These are phyloP conservation scores for Chaitophorus viminalis DNA, from an alignment of 2,888 invertebrate genomes.

Conservation along the genomic window DNA sequence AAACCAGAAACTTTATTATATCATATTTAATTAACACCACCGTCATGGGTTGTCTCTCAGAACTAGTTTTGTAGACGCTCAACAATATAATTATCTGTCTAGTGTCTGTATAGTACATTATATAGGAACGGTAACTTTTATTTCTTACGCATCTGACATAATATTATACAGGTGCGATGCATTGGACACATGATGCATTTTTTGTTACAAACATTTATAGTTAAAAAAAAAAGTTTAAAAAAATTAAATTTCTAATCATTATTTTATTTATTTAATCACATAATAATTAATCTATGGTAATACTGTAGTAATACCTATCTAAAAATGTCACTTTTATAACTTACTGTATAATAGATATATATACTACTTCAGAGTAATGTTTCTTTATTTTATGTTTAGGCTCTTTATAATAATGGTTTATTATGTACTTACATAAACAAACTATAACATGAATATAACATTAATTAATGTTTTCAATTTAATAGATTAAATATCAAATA, in stretches of 20 bases:
- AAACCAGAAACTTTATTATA: conserved; percentile 24
- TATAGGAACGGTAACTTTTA: not conserved
- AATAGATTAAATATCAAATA: not conserved
- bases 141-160: not conserved
- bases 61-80: not conserved
- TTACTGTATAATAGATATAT: too few species aligned
- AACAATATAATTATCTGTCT: not conserved
- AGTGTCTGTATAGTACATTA: not conserved
- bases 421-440: not conserved
- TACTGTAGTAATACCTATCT: too few species aligned
- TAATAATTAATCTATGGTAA: too few species aligned
- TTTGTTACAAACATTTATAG: too few species aligned
- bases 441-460: not conserved
- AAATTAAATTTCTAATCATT: too few species aligned
- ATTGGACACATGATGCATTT: too few species aligned
- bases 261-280: too few species aligned
- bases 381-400: not conserved
- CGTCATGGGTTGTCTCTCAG: not conserved
- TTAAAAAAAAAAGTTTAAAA: too few species aligned
- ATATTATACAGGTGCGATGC: not conserved
- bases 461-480: not conserved
- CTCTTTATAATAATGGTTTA: not conserved
- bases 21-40: conserved; percentile 13
- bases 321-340: too few species aligned
- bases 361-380: too few species aligned